Evolutionary conservation across 2,113 vertebrate genomes (phyloP), one percentile per base, ranked within the genome.

Genomic region (Sphaerodactylus townsendi): DNA sequence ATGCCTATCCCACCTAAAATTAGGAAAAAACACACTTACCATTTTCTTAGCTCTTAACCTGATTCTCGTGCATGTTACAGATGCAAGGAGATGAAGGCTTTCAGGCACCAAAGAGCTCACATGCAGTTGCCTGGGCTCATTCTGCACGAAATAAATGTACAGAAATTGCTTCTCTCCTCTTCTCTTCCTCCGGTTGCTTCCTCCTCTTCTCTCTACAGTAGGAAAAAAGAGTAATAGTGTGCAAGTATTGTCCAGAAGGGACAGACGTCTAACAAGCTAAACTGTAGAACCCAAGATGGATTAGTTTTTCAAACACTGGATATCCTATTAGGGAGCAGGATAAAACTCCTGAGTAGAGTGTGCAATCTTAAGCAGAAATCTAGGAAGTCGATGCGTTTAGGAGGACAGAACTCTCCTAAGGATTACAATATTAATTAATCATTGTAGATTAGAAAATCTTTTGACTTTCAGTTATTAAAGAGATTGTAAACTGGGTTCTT

Each of bases 11-110:
- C 25, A 84, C 81, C 53, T 39, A 33, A 76, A 86, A 86, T 7
- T 3, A 21, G 28, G 68, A 37, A 50, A 0, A 5, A 37, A 69
- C 0, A 82, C 78, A 85, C 87, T 83, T 86, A 92, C 89, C 84
- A 92, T 92, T 89, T 92, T 93, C 46, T 84, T 88, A 86, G 10
- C 17, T 28, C 73, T 82, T 84, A 59, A 85, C 53, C n/a, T 87
- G 56, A 62, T 90, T 88, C n/a, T 82, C 19, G 85, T 82, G 48
- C 53, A 33, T n/a, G 79, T 75, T 9, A 39, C 9, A 81, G 14
- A 28, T 33, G 75, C 33, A 75, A 41, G 81, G 73, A 87, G 87
- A 90, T 59, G 72, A 78, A 82, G 72, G 78, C 37, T 39, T 90
- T 88, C 72, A 80, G 2, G 17, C 39, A 77, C 56, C 21, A 23